phyloP scores from a whole-genome alignment of 2,888 invertebrate species.

The Eurytoma californica region DNA sequence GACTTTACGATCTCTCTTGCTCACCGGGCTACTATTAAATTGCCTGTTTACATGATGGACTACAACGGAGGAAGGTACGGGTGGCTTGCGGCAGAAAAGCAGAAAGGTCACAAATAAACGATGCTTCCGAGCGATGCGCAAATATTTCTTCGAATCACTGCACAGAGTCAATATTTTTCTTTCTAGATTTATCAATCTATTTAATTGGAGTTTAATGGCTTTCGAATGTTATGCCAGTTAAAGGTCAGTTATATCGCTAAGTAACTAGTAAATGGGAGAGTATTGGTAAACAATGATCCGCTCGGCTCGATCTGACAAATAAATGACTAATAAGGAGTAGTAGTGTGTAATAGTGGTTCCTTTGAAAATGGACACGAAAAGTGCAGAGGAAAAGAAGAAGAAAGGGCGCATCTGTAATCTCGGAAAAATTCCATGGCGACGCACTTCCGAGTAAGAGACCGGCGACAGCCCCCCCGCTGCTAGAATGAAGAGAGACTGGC shows the following conservation, averaged over 20 bases:
- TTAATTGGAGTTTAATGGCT: too few relatives aligned
- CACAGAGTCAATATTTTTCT: background rate
- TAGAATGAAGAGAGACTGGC: constrained; percentile 8
- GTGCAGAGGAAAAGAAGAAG: too few relatives aligned
- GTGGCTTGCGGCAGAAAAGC: constrained; percentile 15
- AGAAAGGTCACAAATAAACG: constrained; percentile 19
- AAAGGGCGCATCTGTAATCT: too few relatives aligned
- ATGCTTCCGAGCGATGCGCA: background rate
- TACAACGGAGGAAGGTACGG: background rate
- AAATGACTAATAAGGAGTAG: too few relatives aligned
- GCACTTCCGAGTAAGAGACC: constrained; percentile 13
- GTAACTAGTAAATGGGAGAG: too few relatives aligned
- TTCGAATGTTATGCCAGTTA: too few relatives aligned
- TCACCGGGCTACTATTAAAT: constrained; percentile 61
- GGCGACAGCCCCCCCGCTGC: constrained; percentile 8
- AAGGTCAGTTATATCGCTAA: too few relatives aligned
- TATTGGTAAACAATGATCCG: too few relatives aligned
- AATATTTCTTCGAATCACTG: background rate
- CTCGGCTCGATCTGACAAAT: too few relatives aligned
- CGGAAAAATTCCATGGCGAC: constrained; percentile 9
- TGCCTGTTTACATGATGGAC: constrained; percentile 63
- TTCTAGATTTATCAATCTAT: too few relatives aligned
- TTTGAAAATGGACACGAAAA: too few relatives aligned
- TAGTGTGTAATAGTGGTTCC: too few relatives aligned
- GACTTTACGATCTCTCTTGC: constrained; percentile 64